Conservation (phyloP, 2,113 vertebrate genomes). For the Sakesphorus luctuosus region DNA sequence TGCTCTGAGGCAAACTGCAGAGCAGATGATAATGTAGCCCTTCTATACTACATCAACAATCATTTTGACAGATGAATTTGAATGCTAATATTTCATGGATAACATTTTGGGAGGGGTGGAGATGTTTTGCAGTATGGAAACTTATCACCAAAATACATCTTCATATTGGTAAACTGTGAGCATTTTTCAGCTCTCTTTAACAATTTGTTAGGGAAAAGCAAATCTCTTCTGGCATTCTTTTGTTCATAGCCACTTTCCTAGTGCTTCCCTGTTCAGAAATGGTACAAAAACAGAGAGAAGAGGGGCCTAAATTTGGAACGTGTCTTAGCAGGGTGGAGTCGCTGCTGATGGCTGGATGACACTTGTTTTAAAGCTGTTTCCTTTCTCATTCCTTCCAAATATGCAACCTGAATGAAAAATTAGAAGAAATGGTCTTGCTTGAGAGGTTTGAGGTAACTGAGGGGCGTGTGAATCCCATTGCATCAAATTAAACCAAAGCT, state of each 20-base stretch:
- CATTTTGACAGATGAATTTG: slow-evolving; percentile 66
- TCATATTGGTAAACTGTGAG: neutral
- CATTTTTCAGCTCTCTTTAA: neutral
- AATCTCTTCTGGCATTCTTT: neutral
- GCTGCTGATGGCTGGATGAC: neutral
- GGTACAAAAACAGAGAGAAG: neutral
- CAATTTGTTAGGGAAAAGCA: neutral
- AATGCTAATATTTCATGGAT: slow-evolving; percentile 59
- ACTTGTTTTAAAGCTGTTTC: neutral
- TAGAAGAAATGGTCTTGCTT: neutral
- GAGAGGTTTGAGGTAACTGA: neutral
- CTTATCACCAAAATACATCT: slow-evolving; percentile 6
- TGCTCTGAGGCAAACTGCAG: slow-evolving; percentile 62
- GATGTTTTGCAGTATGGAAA: neutral
- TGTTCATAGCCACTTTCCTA: neutral
- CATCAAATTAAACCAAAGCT: neutral
- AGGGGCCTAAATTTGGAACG: neutral
- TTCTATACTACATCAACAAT: slow-evolving; percentile 45
- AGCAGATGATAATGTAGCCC: slow-evolving; percentile 56
- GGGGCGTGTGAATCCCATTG: neutral
- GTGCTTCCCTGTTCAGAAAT: neutral
- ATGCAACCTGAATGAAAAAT: neutral
- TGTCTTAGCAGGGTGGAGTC: neutral
- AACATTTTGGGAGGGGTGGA: slow-evolving; percentile 1
- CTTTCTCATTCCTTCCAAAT: neutral